Evolutionary conservation across 2,797 vertebrate species (phyloP).

Genomic region (Sebastiscus tertius): DNA sequence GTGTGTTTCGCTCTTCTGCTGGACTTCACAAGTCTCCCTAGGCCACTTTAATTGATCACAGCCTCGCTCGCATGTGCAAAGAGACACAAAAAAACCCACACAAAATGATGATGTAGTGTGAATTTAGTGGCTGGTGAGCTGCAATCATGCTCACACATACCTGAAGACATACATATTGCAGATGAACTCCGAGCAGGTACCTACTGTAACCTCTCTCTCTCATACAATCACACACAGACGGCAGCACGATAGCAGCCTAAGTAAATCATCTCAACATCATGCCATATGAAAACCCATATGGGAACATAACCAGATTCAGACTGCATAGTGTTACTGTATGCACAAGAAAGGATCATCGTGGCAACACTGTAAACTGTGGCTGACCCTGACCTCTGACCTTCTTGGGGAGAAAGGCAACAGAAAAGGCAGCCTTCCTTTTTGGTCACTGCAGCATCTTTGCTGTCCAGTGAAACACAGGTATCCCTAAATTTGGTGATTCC

Average conservation of each 20-base stretch:
- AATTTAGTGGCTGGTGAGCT: slow-evolving; percentile 1
- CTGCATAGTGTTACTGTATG: not conserved
- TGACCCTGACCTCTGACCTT: not conserved
- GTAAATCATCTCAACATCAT: slow-evolving; percentile 25
- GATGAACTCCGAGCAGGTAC: slow-evolving; percentile 4
- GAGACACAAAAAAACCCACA: slow-evolving; percentile 18
- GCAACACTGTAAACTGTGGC: not conserved
- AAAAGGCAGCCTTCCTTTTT: not conserved
- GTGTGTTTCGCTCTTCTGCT: slow-evolving; percentile 47
- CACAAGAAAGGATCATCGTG: not conserved
- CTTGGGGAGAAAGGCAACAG: not conserved
- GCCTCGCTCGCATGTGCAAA: slow-evolving; percentile 35
- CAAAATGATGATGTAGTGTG: slow-evolving; percentile 22
- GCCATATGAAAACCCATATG: not conserved
- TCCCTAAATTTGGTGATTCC: not conserved
- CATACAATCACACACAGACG: not conserved
- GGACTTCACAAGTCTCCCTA: slow-evolving; percentile 57
- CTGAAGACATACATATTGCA: not conserved
- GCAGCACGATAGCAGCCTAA: not conserved
- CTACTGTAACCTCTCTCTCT: not conserved
- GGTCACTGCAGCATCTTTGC: not conserved
- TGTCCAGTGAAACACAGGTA: not conserved
- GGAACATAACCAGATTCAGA: slow-evolving; percentile 13
- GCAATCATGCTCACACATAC: not conserved
- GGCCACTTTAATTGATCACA: slow-evolving; percentile 60